phyloP scores from a whole-genome alignment of 1,140 invertebrate genomes.

The Ectropis grisescens region DNA sequence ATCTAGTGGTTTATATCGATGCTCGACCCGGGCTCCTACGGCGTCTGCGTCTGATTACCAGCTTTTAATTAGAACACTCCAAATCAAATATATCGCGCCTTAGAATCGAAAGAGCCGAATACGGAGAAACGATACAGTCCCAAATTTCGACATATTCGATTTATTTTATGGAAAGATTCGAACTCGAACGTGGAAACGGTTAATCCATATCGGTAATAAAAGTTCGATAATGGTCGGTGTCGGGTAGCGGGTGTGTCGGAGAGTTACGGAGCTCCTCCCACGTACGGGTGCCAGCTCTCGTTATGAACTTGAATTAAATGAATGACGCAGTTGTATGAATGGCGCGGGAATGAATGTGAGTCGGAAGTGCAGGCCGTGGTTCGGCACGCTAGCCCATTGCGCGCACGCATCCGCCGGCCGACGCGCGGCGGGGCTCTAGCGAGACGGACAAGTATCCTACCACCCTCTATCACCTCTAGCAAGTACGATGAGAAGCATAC shows the following conservation, averaged over 20 bases:
- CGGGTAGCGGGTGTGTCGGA: constrained; percentile 15
- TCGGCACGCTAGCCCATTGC: constrained; percentile 44
- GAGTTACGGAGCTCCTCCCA: constrained; percentile 36
- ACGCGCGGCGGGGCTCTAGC: too few species aligned
- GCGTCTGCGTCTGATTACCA: too few species aligned
- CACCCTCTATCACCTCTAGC: too few species aligned
- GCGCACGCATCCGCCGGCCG: constrained; percentile 38
- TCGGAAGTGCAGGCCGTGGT: constrained; percentile 50
- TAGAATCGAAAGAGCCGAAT: constrained; percentile 44
- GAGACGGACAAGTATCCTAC: too few species aligned
- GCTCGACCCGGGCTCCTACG: too few species aligned
- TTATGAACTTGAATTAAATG: constrained; percentile 66
- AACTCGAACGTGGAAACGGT: constrained; percentile 6
- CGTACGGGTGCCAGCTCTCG: constrained; percentile 34
- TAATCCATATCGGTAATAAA: constrained; percentile 23
- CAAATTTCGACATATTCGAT: constrained; percentile 32
- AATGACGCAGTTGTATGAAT: constrained; percentile 63
- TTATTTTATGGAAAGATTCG: constrained; percentile 44
- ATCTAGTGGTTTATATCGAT: too few species aligned
- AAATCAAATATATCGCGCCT: constrained; percentile 52
- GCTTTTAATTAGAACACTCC: constrained; percentile 54
- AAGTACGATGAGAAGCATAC: too few species aligned
- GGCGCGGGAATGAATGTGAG: constrained; percentile 56
- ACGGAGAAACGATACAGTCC: constrained; percentile 41
- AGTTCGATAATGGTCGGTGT: constrained; percentile 16